Conservation (phyloP, 2,888 invertebrate genomes). For the Hirtodrosophila histrioides region DNA sequence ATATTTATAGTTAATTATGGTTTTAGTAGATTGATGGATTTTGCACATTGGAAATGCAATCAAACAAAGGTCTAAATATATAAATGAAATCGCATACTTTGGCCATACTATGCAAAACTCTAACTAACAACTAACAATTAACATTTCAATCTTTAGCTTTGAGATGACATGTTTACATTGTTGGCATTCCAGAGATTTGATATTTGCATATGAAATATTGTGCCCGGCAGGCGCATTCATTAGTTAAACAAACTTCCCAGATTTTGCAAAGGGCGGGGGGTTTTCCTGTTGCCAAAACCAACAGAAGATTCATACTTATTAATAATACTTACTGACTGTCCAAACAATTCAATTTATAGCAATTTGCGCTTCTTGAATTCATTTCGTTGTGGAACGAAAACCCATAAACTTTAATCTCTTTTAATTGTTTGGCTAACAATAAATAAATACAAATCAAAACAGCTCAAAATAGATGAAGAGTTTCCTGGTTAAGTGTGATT, state of each 20-base stretch:
- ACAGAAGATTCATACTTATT: constrained; percentile 19
- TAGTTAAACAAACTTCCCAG: constrained; percentile 47
- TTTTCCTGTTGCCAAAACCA: constrained; percentile 22
- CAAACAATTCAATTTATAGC: constrained; percentile 44
- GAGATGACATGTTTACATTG: constrained; percentile 40
- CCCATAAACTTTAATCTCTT: constrained; percentile 40
- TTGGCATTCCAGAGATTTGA: constrained; percentile 43
- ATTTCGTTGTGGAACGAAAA: constrained; percentile 28
- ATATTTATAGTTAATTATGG: constrained; percentile 50
- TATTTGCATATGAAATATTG: constrained; percentile 47
- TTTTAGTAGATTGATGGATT: constrained; percentile 35
- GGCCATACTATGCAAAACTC: constrained; percentile 12
- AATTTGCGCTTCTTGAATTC: constrained; percentile 50
- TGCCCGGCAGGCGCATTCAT: constrained; percentile 39
- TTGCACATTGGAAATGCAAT: constrained; percentile 24
- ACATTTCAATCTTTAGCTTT: constrained; percentile 29
- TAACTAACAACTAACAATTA: constrained; percentile 22
- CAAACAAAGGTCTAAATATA: constrained; percentile 9
- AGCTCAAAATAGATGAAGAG: constrained; percentile 6
- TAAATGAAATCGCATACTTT: constrained; percentile 12
- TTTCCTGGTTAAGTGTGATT: no score
- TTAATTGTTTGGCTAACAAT: constrained; percentile 36
- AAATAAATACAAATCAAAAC: constrained; percentile 30
- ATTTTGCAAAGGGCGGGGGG: constrained; percentile 13
- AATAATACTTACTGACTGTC: constrained; percentile 21